Evolutionary conservation across 2,888 invertebrate species (phyloP).

Genomic region (Philopedon plagiatum): DNA sequence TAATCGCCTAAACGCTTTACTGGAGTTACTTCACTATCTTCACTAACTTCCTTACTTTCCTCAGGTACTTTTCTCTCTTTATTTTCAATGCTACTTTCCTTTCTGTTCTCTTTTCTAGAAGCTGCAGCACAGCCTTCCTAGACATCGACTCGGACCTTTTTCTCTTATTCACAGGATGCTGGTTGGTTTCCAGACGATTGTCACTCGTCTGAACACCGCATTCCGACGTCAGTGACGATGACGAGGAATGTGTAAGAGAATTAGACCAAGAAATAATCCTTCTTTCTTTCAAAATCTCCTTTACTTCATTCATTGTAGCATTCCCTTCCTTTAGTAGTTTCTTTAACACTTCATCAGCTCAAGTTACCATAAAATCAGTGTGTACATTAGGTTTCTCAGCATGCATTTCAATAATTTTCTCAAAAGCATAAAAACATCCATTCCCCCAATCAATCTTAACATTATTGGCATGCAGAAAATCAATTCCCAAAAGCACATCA

Average conservation of each 20-base stretch:
- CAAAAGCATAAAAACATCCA: background rate
- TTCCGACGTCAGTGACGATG: background rate
- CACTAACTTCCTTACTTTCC: background rate
- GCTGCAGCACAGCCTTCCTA: background rate
- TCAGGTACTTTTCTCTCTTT: background rate
- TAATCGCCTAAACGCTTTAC: too few species aligned
- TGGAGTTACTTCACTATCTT: too few species aligned
- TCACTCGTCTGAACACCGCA: background rate
- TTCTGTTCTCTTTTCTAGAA: background rate
- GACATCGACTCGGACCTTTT: background rate
- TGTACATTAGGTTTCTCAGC: background rate
- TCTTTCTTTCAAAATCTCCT: background rate
- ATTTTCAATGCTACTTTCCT: background rate
- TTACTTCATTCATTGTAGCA: too few species aligned
- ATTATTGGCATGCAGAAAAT: background rate
- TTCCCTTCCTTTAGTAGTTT: too few species aligned
- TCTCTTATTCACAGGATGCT: background rate
- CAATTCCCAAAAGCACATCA: background rate
- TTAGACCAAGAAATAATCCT: background rate
- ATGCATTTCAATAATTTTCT: background rate
- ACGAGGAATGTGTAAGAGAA: background rate
- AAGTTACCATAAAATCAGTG: background rate
- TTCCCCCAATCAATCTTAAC: constrained; percentile 7
- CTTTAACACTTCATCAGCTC: background rate
- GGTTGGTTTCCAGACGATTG: background rate